These are phyloP conservation scores for Crenuchus spilurus DNA, from an alignment of 2,797 vertebrate genomes.

Conservation along the genomic window DNA sequence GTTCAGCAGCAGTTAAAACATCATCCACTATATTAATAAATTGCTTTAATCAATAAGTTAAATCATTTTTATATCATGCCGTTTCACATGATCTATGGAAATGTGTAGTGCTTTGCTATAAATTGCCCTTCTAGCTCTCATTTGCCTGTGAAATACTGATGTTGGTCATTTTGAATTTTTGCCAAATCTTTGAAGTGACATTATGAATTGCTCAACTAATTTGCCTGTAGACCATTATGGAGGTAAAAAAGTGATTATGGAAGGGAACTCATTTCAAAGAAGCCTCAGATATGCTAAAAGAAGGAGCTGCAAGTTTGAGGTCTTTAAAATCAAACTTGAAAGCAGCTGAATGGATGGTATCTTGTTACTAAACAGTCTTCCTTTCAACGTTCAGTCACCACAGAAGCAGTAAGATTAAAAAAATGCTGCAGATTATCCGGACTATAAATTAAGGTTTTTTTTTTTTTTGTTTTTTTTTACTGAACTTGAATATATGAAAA, in stretches of 20 bases:
- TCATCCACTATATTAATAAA: neutral
- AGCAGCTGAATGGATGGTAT: neutral
- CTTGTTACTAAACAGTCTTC: conserved; percentile 4
- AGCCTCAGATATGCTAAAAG: neutral
- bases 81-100: neutral
- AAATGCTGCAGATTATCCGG: too few species aligned
- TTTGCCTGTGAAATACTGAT: neutral
- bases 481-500: too few species aligned
- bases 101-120: neutral
- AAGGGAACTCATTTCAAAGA: neutral
- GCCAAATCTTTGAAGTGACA: neutral
- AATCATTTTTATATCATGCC: neutral
- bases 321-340: conserved; percentile 6
- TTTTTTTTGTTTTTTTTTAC: too few species aligned
- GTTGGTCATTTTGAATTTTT: neutral
- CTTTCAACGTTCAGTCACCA: neutral
- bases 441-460: too few species aligned
- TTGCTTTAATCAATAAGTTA: neutral
- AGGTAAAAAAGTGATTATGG: neutral
- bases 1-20: neutral
- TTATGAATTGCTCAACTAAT: neutral
- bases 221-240: neutral
- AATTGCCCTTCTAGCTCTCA: neutral
- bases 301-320: neutral
- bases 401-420: neutral